Percentiles rank a stretch among this genome's conserved stretches.
phyloP scores from a whole-genome alignment of 2,113 vertebrate genomes.

The Podarcis raffonei region DNA sequence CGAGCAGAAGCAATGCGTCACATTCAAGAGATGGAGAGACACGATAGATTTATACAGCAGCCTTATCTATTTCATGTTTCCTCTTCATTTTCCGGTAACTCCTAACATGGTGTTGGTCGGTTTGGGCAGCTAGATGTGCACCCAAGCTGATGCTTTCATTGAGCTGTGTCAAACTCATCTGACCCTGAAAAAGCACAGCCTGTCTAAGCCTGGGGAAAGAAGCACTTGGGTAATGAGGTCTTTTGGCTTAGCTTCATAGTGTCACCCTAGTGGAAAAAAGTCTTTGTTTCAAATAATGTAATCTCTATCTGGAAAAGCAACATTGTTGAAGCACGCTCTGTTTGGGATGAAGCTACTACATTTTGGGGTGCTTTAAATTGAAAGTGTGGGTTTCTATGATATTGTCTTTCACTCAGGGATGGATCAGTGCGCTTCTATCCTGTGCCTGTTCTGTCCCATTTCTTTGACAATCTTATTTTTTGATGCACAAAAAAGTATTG shows the following conservation, averaged over 20 bases:
- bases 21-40: neutral
- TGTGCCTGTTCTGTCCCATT: no score
- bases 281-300: neutral
- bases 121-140: neutral
- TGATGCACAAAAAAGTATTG: no score
- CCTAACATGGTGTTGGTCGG: neutral
- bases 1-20: neutral
- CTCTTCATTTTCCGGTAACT: neutral
- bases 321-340: neutral
- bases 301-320: neutral
- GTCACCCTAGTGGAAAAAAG: neutral
- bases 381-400: neutral
- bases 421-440: no score
- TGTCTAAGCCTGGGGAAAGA: neutral
- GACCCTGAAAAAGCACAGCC: neutral
- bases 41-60: neutral
- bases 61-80: neutral
- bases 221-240: slow-evolving; percentile 1
- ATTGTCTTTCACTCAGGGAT: no score
- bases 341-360: neutral
- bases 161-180: slow-evolving; percentile 1
- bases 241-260: neutral
- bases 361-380: neutral
- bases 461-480: no score
- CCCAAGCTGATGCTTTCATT: neutral